A percentile compares a stretch with the other conserved stretches of the same genome.
phyloP scores from a whole-genome alignment of 2,797 vertebrate species.

The Graptemys geographica region DNA sequence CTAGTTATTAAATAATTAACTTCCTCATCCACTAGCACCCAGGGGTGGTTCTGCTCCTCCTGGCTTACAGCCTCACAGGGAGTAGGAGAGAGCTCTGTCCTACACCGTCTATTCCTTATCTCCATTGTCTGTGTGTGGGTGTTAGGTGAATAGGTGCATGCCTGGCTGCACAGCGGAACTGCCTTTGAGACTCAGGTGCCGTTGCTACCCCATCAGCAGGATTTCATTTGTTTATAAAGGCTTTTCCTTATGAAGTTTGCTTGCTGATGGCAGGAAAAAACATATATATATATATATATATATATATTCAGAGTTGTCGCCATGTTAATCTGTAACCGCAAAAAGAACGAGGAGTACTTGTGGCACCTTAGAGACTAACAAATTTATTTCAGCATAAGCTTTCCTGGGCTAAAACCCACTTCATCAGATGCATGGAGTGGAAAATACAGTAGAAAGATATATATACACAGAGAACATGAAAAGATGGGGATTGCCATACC shows the following conservation, averaged over 20 bases:
- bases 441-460: too few relatives aligned
- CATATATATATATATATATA: too few relatives aligned
- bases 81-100: neutral
- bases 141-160: neutral
- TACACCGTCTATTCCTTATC: neutral
- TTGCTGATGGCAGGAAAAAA: neutral
- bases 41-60: neutral
- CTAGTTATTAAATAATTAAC: neutral
- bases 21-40: neutral
- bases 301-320: neutral
- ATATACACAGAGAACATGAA: too few relatives aligned
- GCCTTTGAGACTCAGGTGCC: neutral
- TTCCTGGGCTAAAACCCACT: too few relatives aligned
- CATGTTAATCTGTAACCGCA: too few relatives aligned
- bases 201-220: neutral
- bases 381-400: too few relatives aligned
- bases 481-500: too few relatives aligned
- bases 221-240: neutral
- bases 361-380: too few relatives aligned
- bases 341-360: too few relatives aligned
- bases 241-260: neutral
- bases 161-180: neutral
- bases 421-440: too few relatives aligned
- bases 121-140: rapidly evolving
- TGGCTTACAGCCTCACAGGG: neutral